phyloP scores from a whole-genome alignment of 1,140 invertebrate species.

The Aphaenogaster ashmeadi region DNA sequence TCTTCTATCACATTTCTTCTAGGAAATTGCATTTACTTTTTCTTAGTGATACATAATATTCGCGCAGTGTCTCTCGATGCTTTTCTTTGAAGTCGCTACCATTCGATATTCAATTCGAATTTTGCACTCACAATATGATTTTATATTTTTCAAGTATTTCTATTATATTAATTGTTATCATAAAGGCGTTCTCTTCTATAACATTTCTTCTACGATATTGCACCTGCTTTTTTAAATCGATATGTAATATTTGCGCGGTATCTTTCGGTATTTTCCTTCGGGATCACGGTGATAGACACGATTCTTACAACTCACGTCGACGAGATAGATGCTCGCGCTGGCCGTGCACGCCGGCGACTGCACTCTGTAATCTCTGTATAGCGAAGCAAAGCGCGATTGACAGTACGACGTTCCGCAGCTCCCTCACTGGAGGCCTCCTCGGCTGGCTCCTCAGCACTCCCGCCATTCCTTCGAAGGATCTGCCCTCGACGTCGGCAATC shows the following conservation, averaged over 20 bases:
- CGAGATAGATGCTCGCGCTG: slow-evolving; percentile 59
- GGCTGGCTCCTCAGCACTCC: slow-evolving; percentile 24
- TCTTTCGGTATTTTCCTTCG: background rate
- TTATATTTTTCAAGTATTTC: background rate
- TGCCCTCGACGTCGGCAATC: background rate
- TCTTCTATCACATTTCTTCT: background rate
- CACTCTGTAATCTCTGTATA: background rate
- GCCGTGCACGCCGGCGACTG: slow-evolving; percentile 70
- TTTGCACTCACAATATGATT: background rate
- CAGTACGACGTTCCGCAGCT: slow-evolving; percentile 56
- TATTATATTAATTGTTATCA: background rate
- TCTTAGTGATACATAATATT: background rate
- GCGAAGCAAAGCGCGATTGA: slow-evolving; percentile 63
- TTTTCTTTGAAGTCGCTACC: background rate
- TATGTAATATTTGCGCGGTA: background rate
- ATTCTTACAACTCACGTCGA: slow-evolving; percentile 65
- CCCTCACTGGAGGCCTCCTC: slow-evolving; percentile 56
- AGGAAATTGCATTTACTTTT: background rate
- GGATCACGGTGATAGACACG: background rate
- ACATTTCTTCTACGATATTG: background rate
- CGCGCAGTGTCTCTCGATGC: background rate
- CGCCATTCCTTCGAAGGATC: slow-evolving; percentile 53
- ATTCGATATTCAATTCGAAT: too few relatives aligned
- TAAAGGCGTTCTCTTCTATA: background rate
- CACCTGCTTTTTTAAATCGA: background rate